Evolutionary conservation across 2,113 vertebrate species (phyloP).

Genomic region (Onychorhynchus coronatus): DNA sequence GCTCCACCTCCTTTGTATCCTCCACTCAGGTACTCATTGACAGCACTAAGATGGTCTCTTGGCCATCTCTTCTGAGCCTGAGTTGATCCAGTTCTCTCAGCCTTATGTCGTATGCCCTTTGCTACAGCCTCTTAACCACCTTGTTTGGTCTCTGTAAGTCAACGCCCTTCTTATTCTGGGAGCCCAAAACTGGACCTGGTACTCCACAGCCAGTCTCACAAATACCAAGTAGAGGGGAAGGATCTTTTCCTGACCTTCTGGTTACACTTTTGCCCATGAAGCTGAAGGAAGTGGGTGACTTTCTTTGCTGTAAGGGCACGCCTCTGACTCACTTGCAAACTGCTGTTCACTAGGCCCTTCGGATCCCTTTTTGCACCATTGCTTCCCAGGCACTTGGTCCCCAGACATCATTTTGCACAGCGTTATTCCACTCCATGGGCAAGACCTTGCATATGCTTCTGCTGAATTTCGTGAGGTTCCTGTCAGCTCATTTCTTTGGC

Average conservation of each 20-base stretch:
- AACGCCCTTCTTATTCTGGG: background rate
- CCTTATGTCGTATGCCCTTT: background rate
- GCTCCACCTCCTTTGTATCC: background rate
- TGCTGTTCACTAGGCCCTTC: background rate
- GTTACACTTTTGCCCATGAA: background rate
- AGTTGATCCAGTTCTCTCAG: background rate
- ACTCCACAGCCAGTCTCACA: background rate
- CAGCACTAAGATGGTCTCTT: background rate
- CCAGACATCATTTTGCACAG: background rate
- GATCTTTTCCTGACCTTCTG: background rate
- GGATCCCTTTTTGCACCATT: background rate
- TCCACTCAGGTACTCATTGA: background rate
- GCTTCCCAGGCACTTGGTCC: background rate
- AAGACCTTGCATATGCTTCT: background rate
- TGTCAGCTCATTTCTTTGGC: background rate
- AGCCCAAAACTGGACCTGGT: background rate
- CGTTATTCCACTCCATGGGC: background rate
- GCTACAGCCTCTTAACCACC: background rate
- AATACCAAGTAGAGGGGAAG: background rate
- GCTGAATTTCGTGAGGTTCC: background rate
- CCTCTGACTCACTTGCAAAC: background rate
- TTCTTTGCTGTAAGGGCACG: background rate
- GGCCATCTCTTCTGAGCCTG: background rate
- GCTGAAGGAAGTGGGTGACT: fast-evolving
- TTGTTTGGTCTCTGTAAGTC: background rate